A percentile compares a stretch with the other conserved stretches of the same genome.
Evolutionary conservation across 2,797 vertebrate species (phyloP).

Genomic region (Syndactyla subalaris): DNA sequence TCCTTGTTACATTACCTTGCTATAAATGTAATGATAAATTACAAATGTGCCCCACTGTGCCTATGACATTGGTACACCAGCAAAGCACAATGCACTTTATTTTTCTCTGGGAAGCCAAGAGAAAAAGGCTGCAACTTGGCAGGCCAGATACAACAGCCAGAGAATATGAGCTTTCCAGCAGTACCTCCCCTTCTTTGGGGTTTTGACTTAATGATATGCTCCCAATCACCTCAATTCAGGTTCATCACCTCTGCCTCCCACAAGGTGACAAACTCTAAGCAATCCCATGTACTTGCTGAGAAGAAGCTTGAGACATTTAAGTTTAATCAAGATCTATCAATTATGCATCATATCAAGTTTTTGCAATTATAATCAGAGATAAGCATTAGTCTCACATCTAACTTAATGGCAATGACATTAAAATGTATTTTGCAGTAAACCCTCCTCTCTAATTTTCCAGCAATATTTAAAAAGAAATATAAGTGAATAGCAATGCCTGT

Average conservation of each 20-base stretch:
- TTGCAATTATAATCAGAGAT: not conserved
- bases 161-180: not conserved
- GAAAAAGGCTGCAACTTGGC: not conserved
- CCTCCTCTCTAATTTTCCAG: not conserved
- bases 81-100: not conserved
- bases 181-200: not conserved
- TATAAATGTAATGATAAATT: not conserved
- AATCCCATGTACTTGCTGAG: not conserved
- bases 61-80: fast-evolving
- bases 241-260: not conserved
- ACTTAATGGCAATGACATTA: not conserved
- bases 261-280: not conserved
- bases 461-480: not conserved
- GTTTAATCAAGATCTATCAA: not conserved
- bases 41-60: fast-evolving
- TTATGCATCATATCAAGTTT: not conserved
- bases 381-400: not conserved
- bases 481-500: not conserved
- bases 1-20: not conserved
- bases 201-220: not conserved
- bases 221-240: not conserved
- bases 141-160: not conserved
- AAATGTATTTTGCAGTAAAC: not conserved
- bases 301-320: not conserved
- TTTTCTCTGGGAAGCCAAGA: not conserved